Evolutionary conservation across 2,888 invertebrate genomes (phyloP), one percentile per base, ranked within the genome.

Genomic region (Sclerodermus sp.): DNA sequence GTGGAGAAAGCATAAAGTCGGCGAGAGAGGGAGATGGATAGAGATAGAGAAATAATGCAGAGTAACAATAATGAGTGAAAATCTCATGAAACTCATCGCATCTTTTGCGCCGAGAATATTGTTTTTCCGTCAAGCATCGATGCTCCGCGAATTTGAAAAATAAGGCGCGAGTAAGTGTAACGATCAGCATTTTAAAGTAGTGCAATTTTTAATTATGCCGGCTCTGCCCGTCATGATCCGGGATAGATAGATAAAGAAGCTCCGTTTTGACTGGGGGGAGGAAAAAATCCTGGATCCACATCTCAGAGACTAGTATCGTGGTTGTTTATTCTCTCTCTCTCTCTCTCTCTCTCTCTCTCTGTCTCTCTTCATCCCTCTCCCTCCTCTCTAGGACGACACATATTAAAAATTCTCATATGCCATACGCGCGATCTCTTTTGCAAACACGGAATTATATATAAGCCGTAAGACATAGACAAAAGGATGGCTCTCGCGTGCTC

Each of bases 371-470:
- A 38, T n/a, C n/a, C n/a, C n/a, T n/a, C n/a, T n/a, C n/a, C n/a
- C n/a, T 13, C 4, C 42, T 13, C 38, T 4, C 9, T 3, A 14
- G 16, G 8, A 14, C 40, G 31, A 60, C 65, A 70, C 70, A 74
- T 76, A 76, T 76, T 75, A 77, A 77, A 77, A 77, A 74, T 73
- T 70, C 60, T 64, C 46, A 49, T 57, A 53, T 47, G 34, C 51
- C 29, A 39, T 32, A 12, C 45, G 67, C 66, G 62, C 60, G 63
- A 77, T 76, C 77, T 75, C 74, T 84, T 84, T 80, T 80, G 83
- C 83, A 83, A 84, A 83, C 77, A 82, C 80, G 82, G 82, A 84
- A 83, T 84, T 83, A 81, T 80, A 81, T 81, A 82, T 83, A 83
- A 83, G 83, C 83, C 83, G 80, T 84, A 83, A 84, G 77, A 76